Conservation (phyloP, 92 coral and sea anemone genomes). For the Nematostella vectensis region DNA sequence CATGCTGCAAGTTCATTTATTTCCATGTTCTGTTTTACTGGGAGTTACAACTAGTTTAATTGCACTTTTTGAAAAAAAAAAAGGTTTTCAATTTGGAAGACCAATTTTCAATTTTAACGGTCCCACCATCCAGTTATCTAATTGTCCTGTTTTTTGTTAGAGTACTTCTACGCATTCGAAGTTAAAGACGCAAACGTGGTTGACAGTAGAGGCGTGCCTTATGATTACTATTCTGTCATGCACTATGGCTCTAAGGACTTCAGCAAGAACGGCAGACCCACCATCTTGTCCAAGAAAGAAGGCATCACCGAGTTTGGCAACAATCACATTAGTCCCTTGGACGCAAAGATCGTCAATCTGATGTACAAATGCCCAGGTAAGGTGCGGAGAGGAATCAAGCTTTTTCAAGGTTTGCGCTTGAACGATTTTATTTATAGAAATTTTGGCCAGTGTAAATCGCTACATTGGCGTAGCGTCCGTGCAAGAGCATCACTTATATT, state of each 20-base stretch:
- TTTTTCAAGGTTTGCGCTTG: not conserved
- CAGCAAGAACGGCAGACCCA: constrained; percentile 30
- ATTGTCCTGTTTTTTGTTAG: constrained; percentile 7
- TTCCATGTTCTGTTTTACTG: not conserved
- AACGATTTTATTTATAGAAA: not conserved
- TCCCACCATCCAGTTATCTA: too few relatives aligned
- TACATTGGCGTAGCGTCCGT: not conserved
- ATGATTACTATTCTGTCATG: constrained; percentile 56
- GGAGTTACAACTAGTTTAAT: too few relatives aligned
- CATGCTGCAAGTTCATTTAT: too few relatives aligned
- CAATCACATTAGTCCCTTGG: constrained; percentile 35
- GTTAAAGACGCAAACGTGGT: constrained; percentile 19
- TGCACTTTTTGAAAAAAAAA: too few relatives aligned
- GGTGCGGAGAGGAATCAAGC: not conserved
- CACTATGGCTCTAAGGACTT: constrained; percentile 47
- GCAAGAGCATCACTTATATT: not conserved
- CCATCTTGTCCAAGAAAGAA: constrained; percentile 25
- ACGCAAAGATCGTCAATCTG: constrained; percentile 37
- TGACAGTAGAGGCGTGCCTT: constrained; percentile 40
- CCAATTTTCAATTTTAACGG: too few relatives aligned
- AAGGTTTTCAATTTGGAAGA: too few relatives aligned
- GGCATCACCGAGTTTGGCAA: constrained; percentile 39
- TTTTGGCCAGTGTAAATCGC: not conserved
- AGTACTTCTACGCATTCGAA: constrained; percentile 36
- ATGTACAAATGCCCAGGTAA: constrained; percentile 51